These are phyloP conservation scores for Gila orcuttii DNA, from an alignment of 2,113 vertebrate genomes.

Conservation along the genomic window DNA sequence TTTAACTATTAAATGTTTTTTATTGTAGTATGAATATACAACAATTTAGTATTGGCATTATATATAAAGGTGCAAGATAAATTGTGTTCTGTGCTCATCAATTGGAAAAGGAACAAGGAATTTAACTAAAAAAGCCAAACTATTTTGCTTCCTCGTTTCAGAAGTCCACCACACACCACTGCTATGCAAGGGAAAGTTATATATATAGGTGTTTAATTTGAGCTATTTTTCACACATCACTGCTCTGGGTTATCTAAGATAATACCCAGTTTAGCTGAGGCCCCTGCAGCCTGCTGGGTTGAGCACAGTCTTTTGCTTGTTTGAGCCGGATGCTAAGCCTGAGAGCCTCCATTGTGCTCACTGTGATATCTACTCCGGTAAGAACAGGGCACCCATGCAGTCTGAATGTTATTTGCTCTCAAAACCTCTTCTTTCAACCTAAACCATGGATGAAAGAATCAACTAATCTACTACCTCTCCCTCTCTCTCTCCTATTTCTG, in stretches of 20 bases:
- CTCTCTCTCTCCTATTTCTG: not conserved
- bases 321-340: constrained; percentile 58
- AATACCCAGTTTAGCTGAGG: constrained; percentile 24
- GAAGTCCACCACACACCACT: not conserved
- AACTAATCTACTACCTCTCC: constrained; percentile 67
- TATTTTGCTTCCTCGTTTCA: not conserved
- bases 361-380: constrained; percentile 75
- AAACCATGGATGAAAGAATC: constrained; percentile 75
- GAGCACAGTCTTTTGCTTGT: constrained; percentile 24
- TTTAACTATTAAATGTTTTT: no score
- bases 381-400: constrained; percentile 74
- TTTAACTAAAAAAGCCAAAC: not conserved
- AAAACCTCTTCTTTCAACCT: constrained; percentile 74
- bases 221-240: constrained; percentile 22
- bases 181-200: not conserved
- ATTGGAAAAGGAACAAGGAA: not conserved
- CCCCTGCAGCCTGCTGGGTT: constrained; percentile 5
- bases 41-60: not conserved
- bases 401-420: constrained; percentile 76
- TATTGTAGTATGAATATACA: not conserved
- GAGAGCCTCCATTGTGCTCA: constrained; percentile 70
- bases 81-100: not conserved
- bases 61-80: not conserved
- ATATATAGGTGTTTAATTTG: not conserved
- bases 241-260: constrained; percentile 20